A percentile compares a stretch with the other conserved stretches of the same genome.
Conservation (phyloP, 2,797 vertebrate genomes). For the Typhlichthys subterraneus region DNA sequence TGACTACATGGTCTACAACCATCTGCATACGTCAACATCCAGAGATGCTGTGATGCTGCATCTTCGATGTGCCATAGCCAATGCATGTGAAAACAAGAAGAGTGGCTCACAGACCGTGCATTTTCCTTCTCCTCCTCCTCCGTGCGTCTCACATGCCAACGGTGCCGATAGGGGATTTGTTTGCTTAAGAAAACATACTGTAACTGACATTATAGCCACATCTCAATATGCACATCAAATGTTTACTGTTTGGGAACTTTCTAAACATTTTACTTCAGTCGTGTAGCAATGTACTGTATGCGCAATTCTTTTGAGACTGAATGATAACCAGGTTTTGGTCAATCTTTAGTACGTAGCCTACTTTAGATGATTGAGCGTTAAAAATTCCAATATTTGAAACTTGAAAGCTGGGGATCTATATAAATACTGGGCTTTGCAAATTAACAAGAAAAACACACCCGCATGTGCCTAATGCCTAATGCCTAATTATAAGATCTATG, state of each 20-base stretch:
- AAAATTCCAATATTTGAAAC: slow-evolving; percentile 42
- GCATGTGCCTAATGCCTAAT: slow-evolving; percentile 71
- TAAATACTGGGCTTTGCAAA: slow-evolving; percentile 57
- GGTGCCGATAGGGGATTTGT: slow-evolving; percentile 57
- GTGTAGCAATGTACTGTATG: slow-evolving; percentile 38
- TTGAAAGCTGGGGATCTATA: slow-evolving; percentile 51
- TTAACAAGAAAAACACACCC: slow-evolving; percentile 61
- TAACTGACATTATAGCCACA: slow-evolving; percentile 11
- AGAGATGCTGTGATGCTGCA: slow-evolving; percentile 68
- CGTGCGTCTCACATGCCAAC: slow-evolving; percentile 58
- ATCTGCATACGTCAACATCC: slow-evolving; percentile 57
- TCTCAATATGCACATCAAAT: slow-evolving; percentile 61
- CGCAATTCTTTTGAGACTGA: slow-evolving; percentile 36
- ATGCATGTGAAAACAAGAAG: slow-evolving; percentile 58
- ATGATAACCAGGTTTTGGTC: slow-evolving; percentile 18
- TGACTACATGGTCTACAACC: slow-evolving; percentile 33
- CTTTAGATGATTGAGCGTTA: slow-evolving; percentile 48
- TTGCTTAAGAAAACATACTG: slow-evolving; percentile 40
- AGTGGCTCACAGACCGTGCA: slow-evolving; percentile 21
- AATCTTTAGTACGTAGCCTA: slow-evolving; percentile 34
- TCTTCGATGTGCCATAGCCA: slow-evolving; percentile 60
- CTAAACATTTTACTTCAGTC: slow-evolving; percentile 56
- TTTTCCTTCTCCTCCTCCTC: slow-evolving; percentile 32
- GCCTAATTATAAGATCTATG: slow-evolving; percentile 38
- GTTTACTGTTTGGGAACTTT: slow-evolving; percentile 56